These are phyloP conservation scores for Takifugu rubripes DNA, from an alignment of 2,797 vertebrate species.

Conservation along the genomic window DNA sequence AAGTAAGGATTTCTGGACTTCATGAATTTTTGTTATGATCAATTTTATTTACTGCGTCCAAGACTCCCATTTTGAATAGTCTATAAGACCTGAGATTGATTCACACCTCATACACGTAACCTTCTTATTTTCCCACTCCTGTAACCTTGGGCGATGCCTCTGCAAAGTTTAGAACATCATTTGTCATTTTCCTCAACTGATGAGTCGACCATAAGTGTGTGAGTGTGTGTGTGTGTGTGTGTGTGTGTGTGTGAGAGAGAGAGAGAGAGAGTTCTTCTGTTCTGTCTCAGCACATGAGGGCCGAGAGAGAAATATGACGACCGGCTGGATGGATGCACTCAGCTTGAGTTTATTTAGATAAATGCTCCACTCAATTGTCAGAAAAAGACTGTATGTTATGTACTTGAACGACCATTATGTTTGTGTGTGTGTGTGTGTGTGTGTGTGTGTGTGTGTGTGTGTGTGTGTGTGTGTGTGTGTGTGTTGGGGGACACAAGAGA, in stretches of 20 bases:
- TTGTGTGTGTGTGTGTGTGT: slow-evolving; percentile 43
- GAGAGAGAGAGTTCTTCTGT: slow-evolving; percentile 7
- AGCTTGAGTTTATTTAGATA: slow-evolving; percentile 31
- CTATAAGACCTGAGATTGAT: slow-evolving; percentile 63
- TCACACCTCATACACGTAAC: slow-evolving; percentile 42
- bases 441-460: slow-evolving; percentile 44
- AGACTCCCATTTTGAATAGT: slow-evolving; percentile 46
- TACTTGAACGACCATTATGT: slow-evolving; percentile 33
- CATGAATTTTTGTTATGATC: slow-evolving; percentile 77
- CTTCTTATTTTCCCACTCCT: slow-evolving; percentile 5
- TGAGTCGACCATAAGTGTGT: background rate
- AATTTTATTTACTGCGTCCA: slow-evolving; percentile 63
- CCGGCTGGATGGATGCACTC: slow-evolving; percentile 39
- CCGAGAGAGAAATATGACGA: slow-evolving; percentile 43
- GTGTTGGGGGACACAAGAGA: slow-evolving; percentile 25
- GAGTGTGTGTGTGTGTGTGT: slow-evolving; percentile 1
- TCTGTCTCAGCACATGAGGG: slow-evolving; percentile 29
- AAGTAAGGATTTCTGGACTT: slow-evolving; percentile 66
- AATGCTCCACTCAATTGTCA: background rate
- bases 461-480: slow-evolving; percentile 25
- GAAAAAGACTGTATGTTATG: slow-evolving; percentile 26
- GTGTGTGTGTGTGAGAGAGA: slow-evolving; percentile 3
- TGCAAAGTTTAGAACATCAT: slow-evolving; percentile 33
- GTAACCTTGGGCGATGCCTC: slow-evolving; percentile 23
- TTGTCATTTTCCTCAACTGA: slow-evolving; percentile 49